Evolutionary conservation across 2,888 invertebrate species (phyloP), one percentile per base, ranked within the genome.

Genomic region (Embidobia sp.): DNA sequence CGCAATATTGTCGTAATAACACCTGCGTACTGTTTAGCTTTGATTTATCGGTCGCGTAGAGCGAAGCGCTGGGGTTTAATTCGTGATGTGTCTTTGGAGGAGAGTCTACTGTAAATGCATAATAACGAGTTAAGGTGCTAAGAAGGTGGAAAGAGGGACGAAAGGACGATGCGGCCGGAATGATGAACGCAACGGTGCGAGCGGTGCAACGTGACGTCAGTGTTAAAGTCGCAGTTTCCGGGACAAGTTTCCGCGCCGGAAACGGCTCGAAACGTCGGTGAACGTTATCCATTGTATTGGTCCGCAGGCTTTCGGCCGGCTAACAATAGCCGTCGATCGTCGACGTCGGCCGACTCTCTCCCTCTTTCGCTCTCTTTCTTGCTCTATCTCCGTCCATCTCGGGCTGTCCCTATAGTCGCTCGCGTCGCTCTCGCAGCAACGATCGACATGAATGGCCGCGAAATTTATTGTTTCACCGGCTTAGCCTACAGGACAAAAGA

Each of bases 401-500:
- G 29, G 29, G 13, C 33, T 13, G 6, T 2, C 33, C 11, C 11
- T 11, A 4, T 13, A 13, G 33, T 15, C 35, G 11, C 33, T 10
- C 10, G n/a, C 31, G 31, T 13, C 13, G 35, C 31, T 19, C 66
- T 35, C 42, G 33, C 61, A 78, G 49, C 69, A 75, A 79, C 85
- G 85, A 86, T 85, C 85, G 85, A 86, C 86, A 82, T 85, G 85
- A 86, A 86, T 85, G 82, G 83, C 83, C 82, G 82, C 84, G 79
- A 85, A 87, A 88, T 87, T 87, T 87, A 87, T 87, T 87, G 87
- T 87, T 85, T 85, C 86, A 84, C 84, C 82, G 85, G 87, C 86
- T 87, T 87, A 85, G 82, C 81, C 83, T 55, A 55, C 67, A 74
- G 79, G 79, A 86, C 84, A 86, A 87, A 86, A 85, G 86, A 86